These are phyloP conservation scores for Chesias legatella DNA, from an alignment of 2,888 invertebrate genomes.

Conservation along the genomic window DNA sequence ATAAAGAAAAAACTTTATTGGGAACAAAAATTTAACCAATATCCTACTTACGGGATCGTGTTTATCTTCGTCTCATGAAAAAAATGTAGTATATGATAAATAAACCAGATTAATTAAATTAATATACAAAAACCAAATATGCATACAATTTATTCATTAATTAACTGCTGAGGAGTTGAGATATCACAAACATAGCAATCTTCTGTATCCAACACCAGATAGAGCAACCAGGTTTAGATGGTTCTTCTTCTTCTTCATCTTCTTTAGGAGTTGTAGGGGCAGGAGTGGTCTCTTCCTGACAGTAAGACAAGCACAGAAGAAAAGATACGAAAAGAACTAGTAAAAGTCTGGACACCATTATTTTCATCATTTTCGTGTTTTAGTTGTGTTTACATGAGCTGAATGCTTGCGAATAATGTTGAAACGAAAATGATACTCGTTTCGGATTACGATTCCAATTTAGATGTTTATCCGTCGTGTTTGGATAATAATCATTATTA, in stretches of 20 bases:
- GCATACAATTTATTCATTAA: constrained; percentile 2
- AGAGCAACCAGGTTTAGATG: constrained; percentile 61
- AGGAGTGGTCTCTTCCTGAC: constrained; percentile 58
- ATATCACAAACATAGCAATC: constrained; percentile 72
- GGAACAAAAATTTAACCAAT: too few species aligned
- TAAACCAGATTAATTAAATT: too few species aligned
- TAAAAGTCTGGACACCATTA: constrained; percentile 36
- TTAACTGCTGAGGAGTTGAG: constrained; percentile 64
- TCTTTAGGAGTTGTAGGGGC: constrained; percentile 47
- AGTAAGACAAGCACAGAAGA: constrained; percentile 39
- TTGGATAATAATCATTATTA: constrained; percentile 31
- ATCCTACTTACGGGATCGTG: too few species aligned
- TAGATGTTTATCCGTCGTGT: constrained; percentile 26
- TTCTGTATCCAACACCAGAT: constrained; percentile 80
- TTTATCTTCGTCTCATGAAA: too few species aligned
- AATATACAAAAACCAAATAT: neutral
- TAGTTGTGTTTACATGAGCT: constrained; percentile 3
- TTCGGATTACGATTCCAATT: constrained; percentile 21
- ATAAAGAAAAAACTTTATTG: too few species aligned
- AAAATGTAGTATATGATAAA: too few species aligned
- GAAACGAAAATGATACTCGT: constrained; percentile 16
- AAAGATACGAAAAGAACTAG: constrained; percentile 39
- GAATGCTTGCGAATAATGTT: constrained; percentile 9
- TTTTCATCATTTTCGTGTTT: constrained; percentile 39
- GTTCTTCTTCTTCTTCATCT: constrained; percentile 66